A percentile compares a stretch with the other conserved stretches of the same genome.
Evolutionary conservation across 2,888 invertebrate genomes (phyloP).

Genomic region (Deilephila elpenor): DNA sequence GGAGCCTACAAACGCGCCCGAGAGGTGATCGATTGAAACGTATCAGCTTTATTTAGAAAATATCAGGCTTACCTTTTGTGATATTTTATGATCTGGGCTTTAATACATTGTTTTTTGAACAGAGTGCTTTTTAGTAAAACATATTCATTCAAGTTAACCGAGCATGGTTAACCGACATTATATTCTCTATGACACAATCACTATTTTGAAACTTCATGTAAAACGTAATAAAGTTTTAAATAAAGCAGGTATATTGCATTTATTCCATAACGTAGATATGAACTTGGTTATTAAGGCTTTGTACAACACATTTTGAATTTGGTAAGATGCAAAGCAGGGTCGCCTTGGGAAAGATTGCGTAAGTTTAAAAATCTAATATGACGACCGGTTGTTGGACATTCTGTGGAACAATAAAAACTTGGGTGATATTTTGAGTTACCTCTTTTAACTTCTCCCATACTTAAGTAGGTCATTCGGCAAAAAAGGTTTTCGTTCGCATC

Average conservation of each 20-base stretch:
- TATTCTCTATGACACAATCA: no score
- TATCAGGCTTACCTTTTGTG: no score
- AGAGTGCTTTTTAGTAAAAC: no score
- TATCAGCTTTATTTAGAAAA: not conserved
- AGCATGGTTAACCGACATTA: no score
- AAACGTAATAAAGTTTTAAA: no score
- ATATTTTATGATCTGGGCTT: no score
- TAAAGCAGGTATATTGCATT: no score
- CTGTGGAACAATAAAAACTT: not conserved
- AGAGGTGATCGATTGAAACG: not conserved
- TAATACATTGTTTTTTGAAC: no score
- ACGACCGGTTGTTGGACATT: not conserved
- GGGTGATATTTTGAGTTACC: not conserved
- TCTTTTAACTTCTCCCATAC: not conserved
- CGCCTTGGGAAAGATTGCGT: not conserved
- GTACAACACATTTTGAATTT: not conserved
- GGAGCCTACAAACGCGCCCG: no score
- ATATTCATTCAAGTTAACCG: no score
- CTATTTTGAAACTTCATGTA: no score
- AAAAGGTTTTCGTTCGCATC: not conserved
- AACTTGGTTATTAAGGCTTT: not conserved
- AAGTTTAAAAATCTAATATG: not conserved
- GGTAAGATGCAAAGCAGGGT: not conserved
- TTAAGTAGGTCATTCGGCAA: slow-evolving; percentile 3
- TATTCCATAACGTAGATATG: not conserved